Evolutionary conservation across 2,888 invertebrate species (phyloP), one percentile per base, ranked within the genome.

Genomic region (Noctuana brunneofusca): DNA sequence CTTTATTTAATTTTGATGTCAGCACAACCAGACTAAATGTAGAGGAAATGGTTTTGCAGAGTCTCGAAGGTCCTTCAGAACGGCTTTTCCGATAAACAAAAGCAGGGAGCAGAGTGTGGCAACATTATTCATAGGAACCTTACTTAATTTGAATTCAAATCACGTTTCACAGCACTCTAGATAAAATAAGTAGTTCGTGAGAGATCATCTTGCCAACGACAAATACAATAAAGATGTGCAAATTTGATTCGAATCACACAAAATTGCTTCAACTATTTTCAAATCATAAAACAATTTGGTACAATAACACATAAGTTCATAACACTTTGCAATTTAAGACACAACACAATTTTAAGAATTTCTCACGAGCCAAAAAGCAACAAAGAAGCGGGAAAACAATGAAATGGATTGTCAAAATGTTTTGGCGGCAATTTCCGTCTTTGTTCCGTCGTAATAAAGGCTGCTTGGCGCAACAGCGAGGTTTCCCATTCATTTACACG

Each of bases 401-500:
- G 55, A 49, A 54, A 58, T 41, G 46, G 12, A 49, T 32, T 62
- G 55, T 62, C 62, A 62, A 62, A 62, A 54, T 55, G 38, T 49
- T 58, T 54, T 55, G 20, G 54, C 35, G 35, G 49, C 54, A 38
- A 62, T 62, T 49, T 49, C 55, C 49, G 48, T 18, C 27, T 24
- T 49, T 55, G 49, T 62, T 62, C 49, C 54, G 24, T 38, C 24
- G 62, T n/a, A 55, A 62, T 62, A 62, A 53, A 41, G 49, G 14
- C 55, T 30, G 24, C 38, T 50, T 30, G 38, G 38, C 11, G 16
- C 35, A 62, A 49, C 49, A 41, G 14, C 24, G 9, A n/a, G 6
- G 49, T 55, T 62, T 62, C 54, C 54, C 62, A 55, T 55, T 49
- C 38, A 62, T 62, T 62, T 49, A 49, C 38, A 27, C 41, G 55